Percentiles rank a stretch among this genome's conserved stretches.
phyloP scores from a whole-genome alignment of 1,140 invertebrate species.

The Lordiphosa clarofinis region DNA sequence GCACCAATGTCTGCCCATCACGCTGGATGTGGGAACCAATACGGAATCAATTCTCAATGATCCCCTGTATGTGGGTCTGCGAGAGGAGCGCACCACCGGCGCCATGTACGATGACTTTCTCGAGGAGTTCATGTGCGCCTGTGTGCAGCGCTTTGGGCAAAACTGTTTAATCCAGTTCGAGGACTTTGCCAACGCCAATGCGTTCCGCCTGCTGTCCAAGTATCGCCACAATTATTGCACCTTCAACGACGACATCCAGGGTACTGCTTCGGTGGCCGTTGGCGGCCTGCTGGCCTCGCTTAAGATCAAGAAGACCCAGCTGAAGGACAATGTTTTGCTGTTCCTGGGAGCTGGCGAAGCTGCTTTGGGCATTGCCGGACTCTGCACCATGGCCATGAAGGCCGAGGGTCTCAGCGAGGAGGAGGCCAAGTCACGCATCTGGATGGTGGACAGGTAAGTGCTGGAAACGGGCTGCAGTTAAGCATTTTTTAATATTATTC shows the following conservation, averaged over 20 bases:
- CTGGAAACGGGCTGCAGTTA: background rate
- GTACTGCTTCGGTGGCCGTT: constrained; percentile 95
- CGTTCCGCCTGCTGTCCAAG: constrained; percentile 92
- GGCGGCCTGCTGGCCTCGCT: constrained; percentile 93
- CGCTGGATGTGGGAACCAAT: constrained; percentile 97
- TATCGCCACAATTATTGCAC: constrained; percentile 94
- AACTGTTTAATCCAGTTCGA: constrained; percentile 95
- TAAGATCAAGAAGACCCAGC: constrained; percentile 88
- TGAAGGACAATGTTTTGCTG: constrained; percentile 91
- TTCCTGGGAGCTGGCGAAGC: constrained; percentile 98
- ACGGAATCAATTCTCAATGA: constrained; percentile 92
- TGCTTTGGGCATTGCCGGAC: constrained; percentile 91
- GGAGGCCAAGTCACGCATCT: constrained; percentile 58
- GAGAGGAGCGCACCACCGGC: constrained; percentile 92
- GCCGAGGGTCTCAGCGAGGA: constrained; percentile 85
- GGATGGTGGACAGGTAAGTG: constrained; percentile 81
- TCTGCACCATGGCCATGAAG: constrained; percentile 93
- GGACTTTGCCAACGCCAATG: constrained; percentile 97
- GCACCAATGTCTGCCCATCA: constrained; percentile 93
- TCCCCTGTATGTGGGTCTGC: constrained; percentile 96
- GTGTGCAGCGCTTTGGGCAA: constrained; percentile 91
- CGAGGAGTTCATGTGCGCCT: constrained; percentile 98
- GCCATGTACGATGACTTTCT: constrained; percentile 94
- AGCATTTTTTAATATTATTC: constrained; percentile 81
- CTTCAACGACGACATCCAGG: constrained; percentile 99